These are phyloP conservation scores for Callospermophilus lateralis DNA, from an alignment of 2,113 vertebrate genomes.

Conservation along the genomic window DNA sequence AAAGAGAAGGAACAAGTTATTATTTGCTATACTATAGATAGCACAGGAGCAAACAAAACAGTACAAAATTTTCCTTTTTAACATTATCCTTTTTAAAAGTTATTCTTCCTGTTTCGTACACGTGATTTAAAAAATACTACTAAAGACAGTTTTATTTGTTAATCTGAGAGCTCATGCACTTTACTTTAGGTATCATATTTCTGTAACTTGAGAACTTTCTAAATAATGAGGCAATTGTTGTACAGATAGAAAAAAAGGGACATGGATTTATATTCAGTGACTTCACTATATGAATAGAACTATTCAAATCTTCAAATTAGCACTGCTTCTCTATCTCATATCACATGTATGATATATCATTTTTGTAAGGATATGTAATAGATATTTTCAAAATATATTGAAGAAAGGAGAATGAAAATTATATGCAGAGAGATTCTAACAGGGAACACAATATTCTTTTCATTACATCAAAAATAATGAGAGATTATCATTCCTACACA, in stretches of 20 bases:
- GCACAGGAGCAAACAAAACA: not conserved
- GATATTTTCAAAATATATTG: not conserved
- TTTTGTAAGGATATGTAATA: not conserved
- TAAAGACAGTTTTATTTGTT: not conserved
- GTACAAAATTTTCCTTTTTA: not conserved
- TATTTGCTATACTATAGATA: not conserved
- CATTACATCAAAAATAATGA: slow-evolving; percentile 2
- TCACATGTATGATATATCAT: not conserved
- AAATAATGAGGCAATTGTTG: not conserved
- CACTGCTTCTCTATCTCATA: not conserved
- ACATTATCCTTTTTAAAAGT: not conserved
- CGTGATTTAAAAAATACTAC: not conserved
- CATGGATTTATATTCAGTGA: not conserved
- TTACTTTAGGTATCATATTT: not conserved
- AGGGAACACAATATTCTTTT: not conserved
- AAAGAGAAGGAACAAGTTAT: not conserved
- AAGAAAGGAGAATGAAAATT: not conserved
- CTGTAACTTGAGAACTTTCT: slow-evolving; percentile 28
- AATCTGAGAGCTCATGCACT: not conserved
- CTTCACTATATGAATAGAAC: not conserved
- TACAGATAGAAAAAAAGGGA: not conserved
- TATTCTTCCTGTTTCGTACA: not conserved
- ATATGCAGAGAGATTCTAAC: not conserved
- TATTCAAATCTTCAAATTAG: not conserved
- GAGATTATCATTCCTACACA: not conserved